These are phyloP conservation scores for Andrena hattorfiana DNA, from an alignment of 2,888 invertebrate species.

Conservation along the genomic window DNA sequence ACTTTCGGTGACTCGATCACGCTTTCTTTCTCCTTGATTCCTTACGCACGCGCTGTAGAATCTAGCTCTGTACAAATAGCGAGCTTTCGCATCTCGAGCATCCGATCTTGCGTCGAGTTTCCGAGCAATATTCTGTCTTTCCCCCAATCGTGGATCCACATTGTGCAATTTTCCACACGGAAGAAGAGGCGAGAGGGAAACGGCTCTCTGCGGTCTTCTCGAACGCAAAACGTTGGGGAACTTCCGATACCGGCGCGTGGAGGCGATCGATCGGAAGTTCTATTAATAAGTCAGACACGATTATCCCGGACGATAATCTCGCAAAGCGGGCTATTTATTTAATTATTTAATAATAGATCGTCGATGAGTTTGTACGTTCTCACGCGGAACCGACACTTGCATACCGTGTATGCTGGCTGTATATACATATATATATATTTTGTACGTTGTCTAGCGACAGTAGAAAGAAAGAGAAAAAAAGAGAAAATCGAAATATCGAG, in stretches of 20 bases:
- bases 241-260: slow-evolving; percentile 39
- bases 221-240: slow-evolving; percentile 30
- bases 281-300: slow-evolving; percentile 64
- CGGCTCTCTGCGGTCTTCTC: slow-evolving; percentile 35
- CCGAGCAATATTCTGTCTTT: neutral
- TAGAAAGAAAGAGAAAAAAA: neutral
- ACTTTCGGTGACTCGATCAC: neutral
- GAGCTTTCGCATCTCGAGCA: neutral
- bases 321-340: slow-evolving; percentile 62
- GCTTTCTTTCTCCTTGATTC: neutral
- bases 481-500: slow-evolving; percentile 19
- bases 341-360: slow-evolving; percentile 68
- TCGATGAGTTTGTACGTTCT: slow-evolving; percentile 61
- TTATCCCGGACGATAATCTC: slow-evolving; percentile 64
- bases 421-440: slow-evolving; percentile 65
- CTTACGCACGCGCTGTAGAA: too few species aligned
- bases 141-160: neutral
- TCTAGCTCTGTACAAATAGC: too few species aligned
- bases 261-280: slow-evolving; percentile 65
- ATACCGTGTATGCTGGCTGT: slow-evolving; percentile 79
- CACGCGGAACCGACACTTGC: slow-evolving; percentile 67
- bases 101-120: neutral
- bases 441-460: slow-evolving; percentile 76
- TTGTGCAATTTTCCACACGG: neutral
- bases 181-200: neutral